Base-by-base conservation (phyloP, 92 coral and sea anemone species). In the Chrysogorgia sp. region DNA sequence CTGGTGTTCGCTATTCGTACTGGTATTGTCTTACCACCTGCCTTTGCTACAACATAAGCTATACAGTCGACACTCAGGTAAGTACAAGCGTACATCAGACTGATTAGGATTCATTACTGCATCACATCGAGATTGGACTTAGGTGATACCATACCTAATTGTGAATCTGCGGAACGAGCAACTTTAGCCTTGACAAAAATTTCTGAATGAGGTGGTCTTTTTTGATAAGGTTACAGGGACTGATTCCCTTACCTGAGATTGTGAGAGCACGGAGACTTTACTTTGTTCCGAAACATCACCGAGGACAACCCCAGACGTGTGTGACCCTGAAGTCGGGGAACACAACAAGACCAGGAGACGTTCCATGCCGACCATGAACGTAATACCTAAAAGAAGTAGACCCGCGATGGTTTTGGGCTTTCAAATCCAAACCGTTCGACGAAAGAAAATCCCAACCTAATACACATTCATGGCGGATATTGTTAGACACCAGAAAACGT, bases 21-120 rank as follows among this genome's bases (percentile, higher is more conserved):
- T 24, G 84, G 67, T 10, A 67, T 66, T 67, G 84, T 43, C 63
- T 66, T 66, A 48, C 84, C 5, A 31, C 34, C 60, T 21, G 84
- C 84, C 35, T 79, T 40, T 28, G 67, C 56, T 29, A 79, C 84
- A 50, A 61, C 62, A 35, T 65, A 79, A 12, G 84, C 84, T 30
- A 79, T 49, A 63, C 48, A 17, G n/a, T n/a, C n/a, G n/a, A n/a
- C n/a, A n/a, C n/a, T n/a, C n/a, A n/a, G n/a, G n/a, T n/a, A n/a
- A n/a, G n/a, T n/a, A n/a, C n/a, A n/a, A n/a, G n/a, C n/a, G n/a
- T n/a, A n/a, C n/a, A n/a, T n/a, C n/a, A n/a, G n/a, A n/a, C n/a
- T n/a, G n/a, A n/a, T n/a, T n/a, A n/a, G 75, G 17, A 62, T 25
- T 15, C 81, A 71, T 66, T 0, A 55, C 0, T 1, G 17, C 3